Percentiles rank a stretch among this genome's conserved stretches.
Conservation (phyloP, 2,113 vertebrate species). For the Camelus bactrianus region DNA sequence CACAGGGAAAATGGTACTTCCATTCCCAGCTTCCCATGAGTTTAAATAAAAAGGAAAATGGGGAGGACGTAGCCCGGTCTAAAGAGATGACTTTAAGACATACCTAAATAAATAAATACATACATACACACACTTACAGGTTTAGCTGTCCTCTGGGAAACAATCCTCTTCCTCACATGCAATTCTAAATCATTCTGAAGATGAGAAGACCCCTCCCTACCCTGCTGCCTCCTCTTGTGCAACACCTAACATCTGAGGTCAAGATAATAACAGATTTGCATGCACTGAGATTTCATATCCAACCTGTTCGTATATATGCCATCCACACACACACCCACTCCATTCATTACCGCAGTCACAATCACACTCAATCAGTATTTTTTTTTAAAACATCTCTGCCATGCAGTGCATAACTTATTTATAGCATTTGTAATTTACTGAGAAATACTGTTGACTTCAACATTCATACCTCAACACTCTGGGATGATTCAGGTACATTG, state of each 20-base stretch:
- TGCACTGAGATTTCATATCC: background rate
- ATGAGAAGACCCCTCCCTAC: background rate
- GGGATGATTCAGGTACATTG: background rate
- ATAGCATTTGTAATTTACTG: constrained; percentile 40
- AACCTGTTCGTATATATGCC: background rate
- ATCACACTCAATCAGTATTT: constrained; percentile 39
- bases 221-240: background rate
- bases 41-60: background rate
- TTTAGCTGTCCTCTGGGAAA: background rate
- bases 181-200: constrained; percentile 11
- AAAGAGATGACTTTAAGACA: background rate
- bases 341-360: background rate
- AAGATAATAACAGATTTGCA: background rate
- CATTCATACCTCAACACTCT: background rate
- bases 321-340: background rate
- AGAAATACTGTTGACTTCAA: background rate
- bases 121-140: background rate
- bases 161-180: background rate
- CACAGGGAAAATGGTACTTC: background rate
- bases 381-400: background rate
- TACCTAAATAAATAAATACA: background rate
- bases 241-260: background rate
- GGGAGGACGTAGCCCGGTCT: background rate
- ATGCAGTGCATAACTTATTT: background rate
- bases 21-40: background rate